Evolutionary conservation across 2,797 vertebrate genomes (phyloP).

Genomic region (Gobionotothen gibberifrons): DNA sequence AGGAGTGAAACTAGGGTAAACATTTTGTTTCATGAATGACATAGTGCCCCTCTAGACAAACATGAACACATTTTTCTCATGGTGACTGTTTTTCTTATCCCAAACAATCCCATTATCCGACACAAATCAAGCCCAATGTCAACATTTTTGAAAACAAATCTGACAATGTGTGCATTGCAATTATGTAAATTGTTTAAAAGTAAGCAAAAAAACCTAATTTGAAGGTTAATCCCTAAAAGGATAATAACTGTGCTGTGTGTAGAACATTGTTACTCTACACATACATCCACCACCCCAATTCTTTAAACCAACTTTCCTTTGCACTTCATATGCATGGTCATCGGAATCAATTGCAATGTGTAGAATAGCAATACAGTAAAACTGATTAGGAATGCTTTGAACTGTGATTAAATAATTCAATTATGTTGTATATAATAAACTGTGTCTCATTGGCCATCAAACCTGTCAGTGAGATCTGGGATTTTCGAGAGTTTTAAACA

Average conservation of each 20-base stretch:
- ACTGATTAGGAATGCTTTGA: not conserved
- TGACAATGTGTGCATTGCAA: too few relatives aligned
- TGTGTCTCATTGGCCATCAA: too few relatives aligned
- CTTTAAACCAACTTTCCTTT: not conserved
- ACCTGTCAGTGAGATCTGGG: too few relatives aligned
- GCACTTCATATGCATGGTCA: not conserved
- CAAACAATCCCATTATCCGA: not conserved
- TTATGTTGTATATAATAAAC: too few relatives aligned
- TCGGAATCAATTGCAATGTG: too few relatives aligned
- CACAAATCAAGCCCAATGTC: not conserved
- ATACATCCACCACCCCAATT: not conserved
- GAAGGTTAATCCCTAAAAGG: not conserved
- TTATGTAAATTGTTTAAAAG: not conserved
- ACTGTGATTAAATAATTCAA: too few relatives aligned
- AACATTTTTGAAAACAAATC: too few relatives aligned
- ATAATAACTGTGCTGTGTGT: not conserved
- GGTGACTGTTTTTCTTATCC: slow-evolving; percentile 7
- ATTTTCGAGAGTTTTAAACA: too few relatives aligned
- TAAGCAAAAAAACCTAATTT: not conserved
- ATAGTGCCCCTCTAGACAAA: not conserved
- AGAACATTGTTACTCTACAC: not conserved
- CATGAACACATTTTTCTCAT: slow-evolving; percentile 1
- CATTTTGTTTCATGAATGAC: slow-evolving; percentile 27
- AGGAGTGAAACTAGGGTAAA: slow-evolving; percentile 33
- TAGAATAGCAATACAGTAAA: not conserved